A percentile compares a stretch with the other conserved stretches of the same genome.
phyloP scores from a whole-genome alignment of 2,888 invertebrate species.

The Dione juno region DNA sequence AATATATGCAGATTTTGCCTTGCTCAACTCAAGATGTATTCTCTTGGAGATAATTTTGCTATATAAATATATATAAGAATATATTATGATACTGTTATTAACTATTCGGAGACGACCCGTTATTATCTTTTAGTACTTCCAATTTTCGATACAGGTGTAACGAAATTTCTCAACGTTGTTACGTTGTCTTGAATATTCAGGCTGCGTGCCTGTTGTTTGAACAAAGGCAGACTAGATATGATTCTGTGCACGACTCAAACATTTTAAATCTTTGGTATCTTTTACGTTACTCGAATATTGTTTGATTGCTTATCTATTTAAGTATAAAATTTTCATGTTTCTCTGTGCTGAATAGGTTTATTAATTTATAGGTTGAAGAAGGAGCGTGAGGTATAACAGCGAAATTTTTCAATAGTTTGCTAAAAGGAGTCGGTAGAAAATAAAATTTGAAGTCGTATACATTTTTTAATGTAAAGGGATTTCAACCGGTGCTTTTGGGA shows the following conservation, averaged over 20 bases:
- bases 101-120: background rate
- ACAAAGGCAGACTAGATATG: conserved; percentile 39
- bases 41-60: too few species aligned
- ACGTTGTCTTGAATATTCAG: conserved; percentile 42
- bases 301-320: background rate
- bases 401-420: too few species aligned
- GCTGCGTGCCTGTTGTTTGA: conserved; percentile 42
- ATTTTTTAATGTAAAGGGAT: too few species aligned
- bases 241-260: conserved; percentile 43
- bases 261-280: conserved; percentile 37
- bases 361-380: too few species aligned
- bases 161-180: conserved; percentile 5
- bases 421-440: too few species aligned
- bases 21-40: too few species aligned
- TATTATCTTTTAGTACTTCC: conserved; percentile 1
- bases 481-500: too few species aligned
- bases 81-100: background rate
- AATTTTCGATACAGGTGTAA: conserved; percentile 15
- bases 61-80: background rate
- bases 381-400: too few species aligned
- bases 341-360: background rate
- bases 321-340: background rate
- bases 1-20: background rate
- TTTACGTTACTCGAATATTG: conserved; percentile 32
- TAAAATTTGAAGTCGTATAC: too few species aligned